A percentile compares a stretch with the other conserved stretches of the same genome.
phyloP scores from a whole-genome alignment of 2,797 vertebrate species.

The Thalassophryne amazonica region DNA sequence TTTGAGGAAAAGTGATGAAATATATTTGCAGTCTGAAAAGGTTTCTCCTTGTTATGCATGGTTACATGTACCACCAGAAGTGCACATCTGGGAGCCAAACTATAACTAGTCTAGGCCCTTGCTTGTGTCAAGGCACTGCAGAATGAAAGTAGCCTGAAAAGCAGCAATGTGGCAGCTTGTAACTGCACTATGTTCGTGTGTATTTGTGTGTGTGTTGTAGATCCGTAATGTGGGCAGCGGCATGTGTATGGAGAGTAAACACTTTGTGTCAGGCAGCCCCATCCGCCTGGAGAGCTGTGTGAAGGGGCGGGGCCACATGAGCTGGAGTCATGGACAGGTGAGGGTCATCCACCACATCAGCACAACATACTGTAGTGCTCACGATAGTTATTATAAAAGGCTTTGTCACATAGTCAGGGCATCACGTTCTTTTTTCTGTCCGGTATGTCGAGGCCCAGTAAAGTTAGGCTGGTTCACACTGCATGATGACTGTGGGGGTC shows the following conservation, averaged over 20 bases:
- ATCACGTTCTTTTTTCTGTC: too few species aligned
- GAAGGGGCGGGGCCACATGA: slow-evolving; percentile 83
- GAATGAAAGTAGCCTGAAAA: neutral
- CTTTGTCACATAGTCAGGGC: too few species aligned
- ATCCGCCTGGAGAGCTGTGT: slow-evolving; percentile 87
- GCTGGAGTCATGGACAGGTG: slow-evolving; percentile 93
- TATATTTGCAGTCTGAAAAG: slow-evolving; percentile 24
- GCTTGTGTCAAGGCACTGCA: too few species aligned
- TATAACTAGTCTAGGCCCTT: neutral
- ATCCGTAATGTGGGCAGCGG: slow-evolving; percentile 83
- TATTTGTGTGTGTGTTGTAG: slow-evolving; percentile 68
- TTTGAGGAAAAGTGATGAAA: slow-evolving; percentile 31
- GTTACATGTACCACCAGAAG: neutral
- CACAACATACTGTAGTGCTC: too few species aligned
- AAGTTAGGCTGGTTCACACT: too few species aligned
- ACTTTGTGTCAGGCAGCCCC: slow-evolving; percentile 84
- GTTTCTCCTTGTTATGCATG: neutral
- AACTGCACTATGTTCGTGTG: too few species aligned
- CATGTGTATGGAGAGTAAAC: slow-evolving; percentile 90
- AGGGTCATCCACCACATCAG: neutral
- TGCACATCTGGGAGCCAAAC: neutral
- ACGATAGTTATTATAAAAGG: too few species aligned
- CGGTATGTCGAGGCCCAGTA: too few species aligned
- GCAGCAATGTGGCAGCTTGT: too few species aligned
- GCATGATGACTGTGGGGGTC: too few species aligned